phyloP scores from a whole-genome alignment of 2,113 vertebrate genomes.

The Rostratula benghalensis region DNA sequence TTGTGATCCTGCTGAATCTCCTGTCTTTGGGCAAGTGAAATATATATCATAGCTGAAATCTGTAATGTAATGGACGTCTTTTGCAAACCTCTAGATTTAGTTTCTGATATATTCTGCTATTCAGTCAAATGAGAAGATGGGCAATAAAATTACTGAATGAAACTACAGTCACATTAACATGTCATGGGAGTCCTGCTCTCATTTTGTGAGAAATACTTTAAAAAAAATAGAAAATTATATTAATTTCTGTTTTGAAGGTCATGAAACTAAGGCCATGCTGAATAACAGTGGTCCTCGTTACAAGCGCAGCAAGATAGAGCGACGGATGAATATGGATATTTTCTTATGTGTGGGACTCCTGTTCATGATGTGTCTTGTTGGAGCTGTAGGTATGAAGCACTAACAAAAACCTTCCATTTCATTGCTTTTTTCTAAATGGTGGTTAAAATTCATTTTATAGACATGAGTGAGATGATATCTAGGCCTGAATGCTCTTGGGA shows the following conservation, averaged over 20 bases:
- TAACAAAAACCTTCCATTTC: neutral
- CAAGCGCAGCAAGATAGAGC: constrained; percentile 94
- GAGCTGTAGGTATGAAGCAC: constrained; percentile 83
- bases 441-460: neutral
- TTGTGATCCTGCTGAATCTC: neutral
- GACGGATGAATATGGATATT: constrained; percentile 85
- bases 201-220: neutral
- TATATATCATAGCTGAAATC: neutral
- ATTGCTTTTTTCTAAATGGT: neutral
- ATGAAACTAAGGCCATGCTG: constrained; percentile 95
- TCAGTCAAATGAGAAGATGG: neutral
- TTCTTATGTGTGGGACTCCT: constrained; percentile 88
- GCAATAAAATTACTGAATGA: neutral
- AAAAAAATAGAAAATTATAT: neutral
- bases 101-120: neutral
- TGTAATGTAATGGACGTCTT: neutral
- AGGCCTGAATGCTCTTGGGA: neutral
- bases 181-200: neutral
- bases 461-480: neutral
- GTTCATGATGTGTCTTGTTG: constrained; percentile 88
- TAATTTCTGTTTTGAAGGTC: constrained; percentile 76
- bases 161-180: neutral
- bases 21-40: neutral
- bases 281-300: constrained; percentile 89
- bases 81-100: neutral